Evolutionary conservation across 2,113 vertebrate species (phyloP).

Genomic region (Cranoglanis bouderius): DNA sequence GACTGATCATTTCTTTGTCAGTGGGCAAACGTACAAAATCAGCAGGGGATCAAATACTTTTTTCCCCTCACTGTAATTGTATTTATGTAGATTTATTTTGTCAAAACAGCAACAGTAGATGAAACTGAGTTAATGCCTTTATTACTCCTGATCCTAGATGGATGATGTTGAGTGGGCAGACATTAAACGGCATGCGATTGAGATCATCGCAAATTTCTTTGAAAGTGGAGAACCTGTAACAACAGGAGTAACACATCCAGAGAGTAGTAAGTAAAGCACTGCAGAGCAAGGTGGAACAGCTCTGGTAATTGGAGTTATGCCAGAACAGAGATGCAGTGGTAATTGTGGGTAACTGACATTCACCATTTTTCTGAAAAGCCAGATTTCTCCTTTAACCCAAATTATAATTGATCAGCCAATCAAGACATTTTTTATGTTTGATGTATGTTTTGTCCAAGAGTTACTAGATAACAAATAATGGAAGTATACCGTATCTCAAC

Average conservation of each 20-base stretch:
- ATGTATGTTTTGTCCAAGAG: background rate
- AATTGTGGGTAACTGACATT: background rate
- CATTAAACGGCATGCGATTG: conserved; percentile 70
- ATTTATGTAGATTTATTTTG: background rate
- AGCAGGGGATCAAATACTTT: too few relatives aligned
- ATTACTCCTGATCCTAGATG: conserved; percentile 57
- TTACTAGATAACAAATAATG: background rate
- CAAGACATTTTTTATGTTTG: background rate
- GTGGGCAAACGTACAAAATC: too few relatives aligned
- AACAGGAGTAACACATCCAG: conserved; percentile 65
- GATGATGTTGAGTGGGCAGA: conserved; percentile 75
- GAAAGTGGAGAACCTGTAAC: conserved; percentile 74
- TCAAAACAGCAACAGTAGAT: background rate
- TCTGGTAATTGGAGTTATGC: background rate
- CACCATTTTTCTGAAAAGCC: background rate
- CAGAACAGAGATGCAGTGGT: background rate
- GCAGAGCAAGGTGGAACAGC: background rate
- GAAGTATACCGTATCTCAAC: background rate
- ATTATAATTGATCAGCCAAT: background rate
- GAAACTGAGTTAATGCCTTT: background rate
- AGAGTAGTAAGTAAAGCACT: conserved; percentile 71
- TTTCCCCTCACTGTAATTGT: too few relatives aligned
- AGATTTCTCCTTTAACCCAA: background rate
- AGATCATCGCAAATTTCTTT: conserved; percentile 72
- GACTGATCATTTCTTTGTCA: too few relatives aligned